phyloP scores from a whole-genome alignment of 2,113 vertebrate species.

The Morone saxatilis region DNA sequence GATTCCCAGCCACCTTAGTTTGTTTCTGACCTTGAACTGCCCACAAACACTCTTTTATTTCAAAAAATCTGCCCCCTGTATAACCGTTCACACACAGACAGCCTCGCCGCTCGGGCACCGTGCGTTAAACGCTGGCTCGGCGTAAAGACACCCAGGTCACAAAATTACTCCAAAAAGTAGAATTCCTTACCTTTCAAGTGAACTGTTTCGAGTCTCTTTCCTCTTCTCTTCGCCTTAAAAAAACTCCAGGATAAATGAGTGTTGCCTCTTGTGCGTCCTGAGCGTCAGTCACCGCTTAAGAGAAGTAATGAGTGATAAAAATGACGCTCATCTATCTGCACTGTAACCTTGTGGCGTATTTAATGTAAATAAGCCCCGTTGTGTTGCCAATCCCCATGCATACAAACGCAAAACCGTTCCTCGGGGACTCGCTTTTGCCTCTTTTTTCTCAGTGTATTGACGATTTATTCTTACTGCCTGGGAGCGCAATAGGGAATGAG shows the following conservation, averaged over 20 bases:
- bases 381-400: slow-evolving; percentile 95
- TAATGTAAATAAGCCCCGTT: slow-evolving; percentile 99
- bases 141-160: slow-evolving; percentile 65
- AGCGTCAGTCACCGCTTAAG: slow-evolving; percentile 95
- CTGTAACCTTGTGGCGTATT: slow-evolving; percentile 99
- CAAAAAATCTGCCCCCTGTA: slow-evolving; percentile 77
- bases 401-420: slow-evolving; percentile 91
- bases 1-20: slow-evolving; percentile 86
- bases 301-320: slow-evolving; percentile 99
- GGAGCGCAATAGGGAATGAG: slow-evolving; percentile 89
- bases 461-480: slow-evolving; percentile 92
- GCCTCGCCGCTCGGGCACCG: slow-evolving; percentile 83
- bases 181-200: slow-evolving; percentile 91
- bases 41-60: slow-evolving; percentile 90
- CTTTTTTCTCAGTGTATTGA: slow-evolving; percentile 88
- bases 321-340: slow-evolving; percentile 98
- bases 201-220: slow-evolving; percentile 89
- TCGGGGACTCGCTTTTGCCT: slow-evolving; percentile 87
- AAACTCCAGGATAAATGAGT: slow-evolving; percentile 91
- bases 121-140: slow-evolving; percentile 82
- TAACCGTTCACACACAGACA: slow-evolving; percentile 80
- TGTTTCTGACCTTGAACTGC: slow-evolving; percentile 95
- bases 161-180: slow-evolving; percentile 75
- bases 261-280: slow-evolving; percentile 88
- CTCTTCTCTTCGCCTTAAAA: slow-evolving; percentile 74